Percentiles rank a stretch among this genome's conserved stretches.
These are phyloP conservation scores for Nasonovia ribisnigri DNA, from an alignment of 2,888 invertebrate species.

Conservation along the genomic window DNA sequence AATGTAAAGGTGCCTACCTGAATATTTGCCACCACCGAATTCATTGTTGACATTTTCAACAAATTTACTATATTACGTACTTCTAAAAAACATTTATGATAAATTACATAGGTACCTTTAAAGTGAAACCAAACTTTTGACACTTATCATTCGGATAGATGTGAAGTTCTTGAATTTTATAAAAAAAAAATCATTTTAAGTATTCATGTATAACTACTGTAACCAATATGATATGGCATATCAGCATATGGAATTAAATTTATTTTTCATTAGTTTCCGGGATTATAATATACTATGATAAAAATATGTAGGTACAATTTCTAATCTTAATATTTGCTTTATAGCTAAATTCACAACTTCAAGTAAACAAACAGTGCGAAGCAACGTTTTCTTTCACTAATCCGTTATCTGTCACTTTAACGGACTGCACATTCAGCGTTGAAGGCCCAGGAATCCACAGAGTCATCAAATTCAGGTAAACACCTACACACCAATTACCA, in stretches of 20 bases:
- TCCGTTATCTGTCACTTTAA: conserved; percentile 76
- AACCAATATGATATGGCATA: neutral
- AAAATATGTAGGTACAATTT: neutral
- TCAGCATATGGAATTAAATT: neutral
- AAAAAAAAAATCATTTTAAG: neutral
- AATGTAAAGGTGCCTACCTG: neutral
- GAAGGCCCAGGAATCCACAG: conserved; percentile 80
- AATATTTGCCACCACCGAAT: neutral
- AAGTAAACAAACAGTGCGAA: conserved; percentile 70
- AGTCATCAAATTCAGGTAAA: conserved; percentile 71
- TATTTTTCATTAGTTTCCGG: neutral
- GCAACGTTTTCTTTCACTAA: conserved; percentile 74
- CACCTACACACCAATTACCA: neutral
- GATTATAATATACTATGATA: neutral
- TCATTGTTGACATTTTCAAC: neutral
- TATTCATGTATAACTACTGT: neutral
- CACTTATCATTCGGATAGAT: neutral
- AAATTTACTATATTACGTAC: neutral
- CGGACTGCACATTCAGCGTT: conserved; percentile 78
- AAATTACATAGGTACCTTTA: neutral
- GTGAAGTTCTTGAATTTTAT: neutral
- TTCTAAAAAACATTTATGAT: neutral
- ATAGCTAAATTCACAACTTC: conserved; percentile 24
- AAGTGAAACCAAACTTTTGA: neutral
- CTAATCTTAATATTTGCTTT: neutral